phyloP scores from a whole-genome alignment of 1,140 invertebrate species.

The Coboldia fuscipes region DNA sequence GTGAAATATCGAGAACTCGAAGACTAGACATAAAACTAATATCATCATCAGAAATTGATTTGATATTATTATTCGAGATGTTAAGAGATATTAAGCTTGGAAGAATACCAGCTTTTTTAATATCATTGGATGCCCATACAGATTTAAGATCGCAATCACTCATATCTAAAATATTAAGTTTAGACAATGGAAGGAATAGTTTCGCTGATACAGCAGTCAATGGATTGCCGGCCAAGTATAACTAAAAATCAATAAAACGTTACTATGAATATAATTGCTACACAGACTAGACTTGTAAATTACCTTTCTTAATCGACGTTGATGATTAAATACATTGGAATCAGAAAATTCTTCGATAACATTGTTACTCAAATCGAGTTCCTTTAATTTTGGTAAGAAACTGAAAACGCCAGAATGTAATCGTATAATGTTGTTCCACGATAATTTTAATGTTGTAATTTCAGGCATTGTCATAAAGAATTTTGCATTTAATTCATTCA shows the following conservation, averaged over 20 bases:
- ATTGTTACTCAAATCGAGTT: constrained; percentile 48
- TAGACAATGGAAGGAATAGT: constrained; percentile 33
- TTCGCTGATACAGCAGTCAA: constrained; percentile 37
- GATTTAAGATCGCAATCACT: constrained; percentile 37
- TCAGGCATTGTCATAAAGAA: constrained; percentile 42
- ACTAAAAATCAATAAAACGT: constrained; percentile 4
- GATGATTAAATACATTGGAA: constrained; percentile 35
- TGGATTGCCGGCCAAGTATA: constrained; percentile 46
- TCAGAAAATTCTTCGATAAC: constrained; percentile 28
- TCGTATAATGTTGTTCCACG: constrained; percentile 33
- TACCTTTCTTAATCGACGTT: constrained; percentile 30
- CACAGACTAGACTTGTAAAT: neutral
- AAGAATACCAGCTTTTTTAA: constrained; percentile 20
- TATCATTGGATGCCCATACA: constrained; percentile 29
- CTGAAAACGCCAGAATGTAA: constrained; percentile 19
- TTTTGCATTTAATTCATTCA: constrained; percentile 31
- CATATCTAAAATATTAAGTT: constrained; percentile 33
- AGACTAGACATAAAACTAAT: constrained; percentile 31
- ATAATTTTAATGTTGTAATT: constrained; percentile 33
- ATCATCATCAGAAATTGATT: constrained; percentile 27
- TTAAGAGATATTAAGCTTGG: constrained; percentile 29
- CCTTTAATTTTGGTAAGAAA: constrained; percentile 29
- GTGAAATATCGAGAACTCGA: constrained; percentile 32
- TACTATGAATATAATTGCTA: neutral
- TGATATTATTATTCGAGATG: constrained; percentile 31